Evolutionary conservation across 2,888 invertebrate species (phyloP).

Genomic region (Xanthorhoe designata): DNA sequence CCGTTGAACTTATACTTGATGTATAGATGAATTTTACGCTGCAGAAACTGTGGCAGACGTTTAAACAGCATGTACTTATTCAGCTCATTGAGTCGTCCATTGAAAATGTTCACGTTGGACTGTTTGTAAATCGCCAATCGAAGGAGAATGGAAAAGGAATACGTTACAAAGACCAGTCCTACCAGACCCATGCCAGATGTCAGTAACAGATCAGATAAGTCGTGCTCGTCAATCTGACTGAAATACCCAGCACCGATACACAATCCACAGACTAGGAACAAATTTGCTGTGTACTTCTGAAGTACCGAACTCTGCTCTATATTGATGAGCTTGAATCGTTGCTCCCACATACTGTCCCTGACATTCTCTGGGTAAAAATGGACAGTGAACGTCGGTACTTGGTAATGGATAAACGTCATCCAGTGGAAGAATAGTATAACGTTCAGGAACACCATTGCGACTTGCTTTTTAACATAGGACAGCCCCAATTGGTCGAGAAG

Average conservation of each 20-base stretch:
- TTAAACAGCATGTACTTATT: conserved; percentile 60
- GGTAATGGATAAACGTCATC: conserved; percentile 66
- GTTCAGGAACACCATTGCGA: conserved; percentile 45
- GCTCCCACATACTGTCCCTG: conserved; percentile 49
- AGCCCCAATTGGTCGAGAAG: conserved; percentile 57
- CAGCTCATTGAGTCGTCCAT: conserved; percentile 58
- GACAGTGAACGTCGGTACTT: conserved; percentile 59
- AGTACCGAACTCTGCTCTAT: conserved; percentile 37
- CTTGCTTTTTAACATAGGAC: conserved; percentile 52
- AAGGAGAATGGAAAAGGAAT: conserved; percentile 55
- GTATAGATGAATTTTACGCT: conserved; percentile 60
- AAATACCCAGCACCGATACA: conserved; percentile 62
- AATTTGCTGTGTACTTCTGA: conserved; percentile 59
- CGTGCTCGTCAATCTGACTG: conserved; percentile 49
- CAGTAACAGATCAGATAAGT: conserved; percentile 54
- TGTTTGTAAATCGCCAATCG: conserved; percentile 59
- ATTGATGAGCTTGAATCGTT: conserved; percentile 44
- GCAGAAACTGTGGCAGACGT: conserved; percentile 56
- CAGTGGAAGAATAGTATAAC: conserved; percentile 64
- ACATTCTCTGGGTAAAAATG: conserved; percentile 46
- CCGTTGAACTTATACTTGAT: conserved; percentile 67
- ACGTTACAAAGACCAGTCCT: conserved; percentile 59
- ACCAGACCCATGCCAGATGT: conserved; percentile 52
- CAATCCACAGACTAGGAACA: conserved; percentile 58
- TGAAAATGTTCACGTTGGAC: conserved; percentile 55